phyloP scores from a whole-genome alignment of 2,888 invertebrate genomes.

The Ophonus ardosiacus region DNA sequence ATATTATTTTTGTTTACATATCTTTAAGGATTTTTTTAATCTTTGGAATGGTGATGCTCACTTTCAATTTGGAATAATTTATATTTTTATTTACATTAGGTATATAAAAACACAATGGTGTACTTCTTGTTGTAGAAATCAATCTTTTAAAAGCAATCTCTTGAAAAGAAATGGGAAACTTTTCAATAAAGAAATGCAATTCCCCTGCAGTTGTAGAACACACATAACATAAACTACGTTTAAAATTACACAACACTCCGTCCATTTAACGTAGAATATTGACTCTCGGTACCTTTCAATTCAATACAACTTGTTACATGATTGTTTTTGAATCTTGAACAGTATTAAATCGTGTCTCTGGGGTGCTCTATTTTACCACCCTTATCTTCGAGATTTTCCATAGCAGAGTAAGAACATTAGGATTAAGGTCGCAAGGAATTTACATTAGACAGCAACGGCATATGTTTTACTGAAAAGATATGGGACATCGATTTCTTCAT shows the following conservation, averaged over 20 bases:
- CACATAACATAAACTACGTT: background rate
- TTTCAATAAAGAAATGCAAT: background rate
- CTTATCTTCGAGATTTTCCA: background rate
- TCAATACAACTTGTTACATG: background rate
- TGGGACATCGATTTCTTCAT: constrained; percentile 36
- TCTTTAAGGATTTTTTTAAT: too few species aligned
- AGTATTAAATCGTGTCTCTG: background rate
- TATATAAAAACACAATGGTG: background rate
- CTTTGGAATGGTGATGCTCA: too few species aligned
- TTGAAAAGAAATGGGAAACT: background rate
- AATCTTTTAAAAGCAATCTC: background rate
- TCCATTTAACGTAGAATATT: background rate
- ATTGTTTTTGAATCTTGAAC: background rate
- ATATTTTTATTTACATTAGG: background rate
- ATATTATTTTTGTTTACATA: too few species aligned
- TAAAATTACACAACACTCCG: background rate
- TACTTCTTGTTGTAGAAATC: background rate
- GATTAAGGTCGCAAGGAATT: background rate
- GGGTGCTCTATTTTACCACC: background rate
- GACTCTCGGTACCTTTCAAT: background rate
- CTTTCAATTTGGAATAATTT: too few species aligned
- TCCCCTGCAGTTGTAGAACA: background rate
- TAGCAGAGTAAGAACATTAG: background rate
- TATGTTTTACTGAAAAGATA: background rate
- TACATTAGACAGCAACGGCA: background rate